Base-by-base conservation (phyloP, 2,888 invertebrate species). In the Stenotaenia linearis region DNA sequence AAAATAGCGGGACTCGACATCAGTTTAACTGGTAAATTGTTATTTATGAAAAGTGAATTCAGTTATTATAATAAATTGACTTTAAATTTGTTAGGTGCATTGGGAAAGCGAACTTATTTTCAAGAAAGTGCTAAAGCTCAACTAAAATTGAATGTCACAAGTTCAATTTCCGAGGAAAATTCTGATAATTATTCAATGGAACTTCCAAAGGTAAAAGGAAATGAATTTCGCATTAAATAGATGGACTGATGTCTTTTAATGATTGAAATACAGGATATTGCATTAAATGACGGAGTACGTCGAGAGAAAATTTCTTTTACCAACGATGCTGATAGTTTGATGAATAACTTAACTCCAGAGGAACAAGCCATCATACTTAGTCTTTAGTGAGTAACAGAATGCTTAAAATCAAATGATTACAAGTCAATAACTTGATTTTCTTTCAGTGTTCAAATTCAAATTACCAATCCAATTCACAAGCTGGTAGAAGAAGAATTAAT, bases 21-120 rank as follows among this genome's bases (percentile, higher is more conserved):
- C 61, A 89, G 91, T 83, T 88, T 78, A 18, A 90, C 90, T 85
- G 93, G 92, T 90, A 84, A 82, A 81, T 81, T 25, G 50, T 78
- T n/a, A n/a, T n/a, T n/a, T n/a, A n/a, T 35, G 23, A 23, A 12
- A 23, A 56, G 4, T 56, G 6, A 23, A 23, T 0, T 23, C 23
- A 23, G 2, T 21, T 7, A 5, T 7, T 30, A 78, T 40, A 37
- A 28, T 75, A 37, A 23, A 76, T 77, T 0, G n/a, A 12, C 0
- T 45, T 15, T 15, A 45, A 45, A 12, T 7, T n/a, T 76, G 28
- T 85, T 88, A 88, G 94, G 96, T 82, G 90, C 92, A 40, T 87
- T 98, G 82, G 98, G 98, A 0, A 93, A 94, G 85, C 90, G 98
- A 81, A 98, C 98, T 9, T 92, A 92, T 84, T 96, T 91, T 85